Percentiles rank a stretch among this genome's conserved stretches.
These are phyloP conservation scores for Belonocnema kinseyi DNA, from an alignment of 1,140 invertebrate genomes.

Conservation along the genomic window DNA sequence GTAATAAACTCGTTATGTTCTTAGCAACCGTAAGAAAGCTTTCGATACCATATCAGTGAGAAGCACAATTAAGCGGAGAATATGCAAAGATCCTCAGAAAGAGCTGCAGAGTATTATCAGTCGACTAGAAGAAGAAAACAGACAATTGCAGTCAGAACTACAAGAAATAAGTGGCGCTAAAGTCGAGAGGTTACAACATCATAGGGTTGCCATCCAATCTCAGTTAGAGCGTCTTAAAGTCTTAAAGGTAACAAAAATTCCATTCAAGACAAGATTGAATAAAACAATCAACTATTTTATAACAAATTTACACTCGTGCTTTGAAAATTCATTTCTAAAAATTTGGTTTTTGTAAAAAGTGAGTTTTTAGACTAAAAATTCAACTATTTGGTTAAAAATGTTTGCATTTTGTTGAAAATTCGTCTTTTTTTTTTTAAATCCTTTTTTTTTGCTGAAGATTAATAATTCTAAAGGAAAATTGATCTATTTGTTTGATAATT, in stretches of 20 bases:
- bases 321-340: too few relatives aligned
- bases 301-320: too few relatives aligned
- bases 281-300: too few relatives aligned
- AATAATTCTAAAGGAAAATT: too few relatives aligned
- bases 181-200: slow-evolving; percentile 68
- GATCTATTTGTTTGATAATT: too few relatives aligned
- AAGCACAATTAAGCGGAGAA: slow-evolving; percentile 65
- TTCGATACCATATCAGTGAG: slow-evolving; percentile 61
- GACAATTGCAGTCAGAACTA: slow-evolving; percentile 69
- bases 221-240: slow-evolving; percentile 75
- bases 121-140: slow-evolving; percentile 76
- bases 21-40: slow-evolving; percentile 58
- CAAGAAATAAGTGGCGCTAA: slow-evolving; percentile 67
- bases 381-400: too few relatives aligned
- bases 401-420: too few relatives aligned
- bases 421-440: too few relatives aligned
- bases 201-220: slow-evolving; percentile 72
- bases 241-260: slow-evolving; percentile 65
- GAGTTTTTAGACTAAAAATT: too few relatives aligned
- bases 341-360: too few relatives aligned
- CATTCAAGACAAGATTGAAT: too few relatives aligned
- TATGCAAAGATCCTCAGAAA: slow-evolving; percentile 71
- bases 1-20: slow-evolving; percentile 6
- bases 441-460: too few relatives aligned
- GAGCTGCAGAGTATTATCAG: slow-evolving; percentile 77